Conservation (phyloP, 2,113 vertebrate species). For the Bambusicola thoracicus region DNA sequence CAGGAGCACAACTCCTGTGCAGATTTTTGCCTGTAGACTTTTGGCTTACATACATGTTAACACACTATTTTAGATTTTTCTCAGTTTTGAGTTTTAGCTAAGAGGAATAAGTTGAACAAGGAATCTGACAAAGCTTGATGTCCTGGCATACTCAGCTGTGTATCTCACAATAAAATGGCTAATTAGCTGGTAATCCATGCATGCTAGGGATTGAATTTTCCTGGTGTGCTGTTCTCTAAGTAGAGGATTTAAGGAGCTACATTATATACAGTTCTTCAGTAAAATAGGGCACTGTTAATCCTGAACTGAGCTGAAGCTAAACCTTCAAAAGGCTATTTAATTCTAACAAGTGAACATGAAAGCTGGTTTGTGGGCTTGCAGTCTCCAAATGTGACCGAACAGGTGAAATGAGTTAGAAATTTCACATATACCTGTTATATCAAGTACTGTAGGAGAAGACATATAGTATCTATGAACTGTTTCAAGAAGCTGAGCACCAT, state of each 20-base stretch:
- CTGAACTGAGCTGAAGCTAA: conserved; percentile 20
- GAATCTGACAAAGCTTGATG: conserved; percentile 48
- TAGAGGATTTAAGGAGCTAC: conserved; percentile 56
- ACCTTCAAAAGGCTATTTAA: conserved; percentile 50
- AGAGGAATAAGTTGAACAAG: not conserved
- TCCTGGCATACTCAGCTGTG: conserved; percentile 54
- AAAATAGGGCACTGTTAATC: conserved; percentile 32
- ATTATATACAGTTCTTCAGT: conserved; percentile 37
- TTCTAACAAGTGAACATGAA: conserved; percentile 6
- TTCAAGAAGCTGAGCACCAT: conserved; percentile 97
- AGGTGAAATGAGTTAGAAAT: not conserved
- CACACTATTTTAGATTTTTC: not conserved
- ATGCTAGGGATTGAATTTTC: conserved; percentile 49
- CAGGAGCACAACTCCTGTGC: not conserved
- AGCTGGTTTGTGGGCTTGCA: not conserved
- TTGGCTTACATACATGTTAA: not conserved
- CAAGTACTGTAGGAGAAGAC: conserved; percentile 89
- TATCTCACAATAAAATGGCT: conserved; percentile 53
- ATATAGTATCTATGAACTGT: conserved; percentile 96
- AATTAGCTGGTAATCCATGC: conserved; percentile 62
- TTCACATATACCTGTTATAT: conserved; percentile 90
- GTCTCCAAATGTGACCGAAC: not conserved
- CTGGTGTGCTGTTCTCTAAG: conserved; percentile 49
- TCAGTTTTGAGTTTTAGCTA: not conserved
- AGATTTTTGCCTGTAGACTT: not conserved